phyloP scores from a whole-genome alignment of 2,113 vertebrate genomes.

The Ginglymostoma cirratum region DNA sequence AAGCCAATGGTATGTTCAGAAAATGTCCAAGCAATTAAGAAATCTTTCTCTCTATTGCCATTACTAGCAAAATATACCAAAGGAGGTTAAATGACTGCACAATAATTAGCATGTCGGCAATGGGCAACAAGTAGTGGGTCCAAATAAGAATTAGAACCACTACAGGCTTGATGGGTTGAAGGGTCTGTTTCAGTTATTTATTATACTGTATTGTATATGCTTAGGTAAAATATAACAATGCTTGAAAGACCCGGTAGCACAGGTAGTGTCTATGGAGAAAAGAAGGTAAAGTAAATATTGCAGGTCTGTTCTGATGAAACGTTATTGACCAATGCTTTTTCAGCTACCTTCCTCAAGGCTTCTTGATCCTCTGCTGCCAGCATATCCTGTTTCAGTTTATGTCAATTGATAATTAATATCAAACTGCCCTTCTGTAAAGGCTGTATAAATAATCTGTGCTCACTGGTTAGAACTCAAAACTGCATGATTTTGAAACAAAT shows the following conservation, averaged over 20 bases:
- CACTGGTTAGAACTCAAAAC: background rate
- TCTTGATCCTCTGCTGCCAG: background rate
- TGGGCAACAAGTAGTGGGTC: too few species aligned
- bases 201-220: too few species aligned
- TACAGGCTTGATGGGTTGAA: too few species aligned
- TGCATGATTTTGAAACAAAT: background rate
- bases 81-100: too few species aligned
- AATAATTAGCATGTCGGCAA: too few species aligned
- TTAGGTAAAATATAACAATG: too few species aligned
- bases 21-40: background rate
- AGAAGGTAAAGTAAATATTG: background rate
- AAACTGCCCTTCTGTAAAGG: background rate
- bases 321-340: background rate
- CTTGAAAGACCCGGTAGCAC: background rate
- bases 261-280: background rate
- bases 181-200: too few species aligned
- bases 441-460: background rate
- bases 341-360: background rate
- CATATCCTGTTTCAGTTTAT: background rate
- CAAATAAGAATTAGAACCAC: too few species aligned
- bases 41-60: background rate
- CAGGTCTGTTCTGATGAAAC: background rate
- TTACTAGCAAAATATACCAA: background rate
- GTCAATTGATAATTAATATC: background rate
- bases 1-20: background rate